Evolutionary conservation across 2,888 invertebrate species (phyloP), one percentile per base, ranked within the genome.

Genomic region (Drosophila acutilabella): DNA sequence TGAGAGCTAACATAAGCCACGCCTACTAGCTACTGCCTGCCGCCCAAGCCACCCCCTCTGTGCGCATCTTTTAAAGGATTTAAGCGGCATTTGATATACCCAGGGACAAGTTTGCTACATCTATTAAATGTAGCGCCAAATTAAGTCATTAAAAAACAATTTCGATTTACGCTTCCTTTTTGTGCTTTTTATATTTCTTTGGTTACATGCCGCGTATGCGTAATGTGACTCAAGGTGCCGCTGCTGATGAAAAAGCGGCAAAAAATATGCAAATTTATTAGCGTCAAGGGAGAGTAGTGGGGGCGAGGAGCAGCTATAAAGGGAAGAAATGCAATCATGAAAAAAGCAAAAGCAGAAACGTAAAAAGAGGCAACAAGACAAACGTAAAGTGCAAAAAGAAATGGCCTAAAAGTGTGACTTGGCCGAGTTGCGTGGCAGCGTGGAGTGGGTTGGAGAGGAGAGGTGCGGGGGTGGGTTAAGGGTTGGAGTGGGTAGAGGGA

Each of bases 371-470:
- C 61, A 69, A 59, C 61, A 45, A 64, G 59, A 60, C 76, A 64
- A 56, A 77, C 40, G 56, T 57, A 75, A 79, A 81, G 79, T 77
- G 74, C 65, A 81, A 53, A 41, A 74, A 79, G 81, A 77, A 84
- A 77, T 83, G 87, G 81, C 86, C 79, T 74, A 87, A 81, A 83
- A 83, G 83, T 86, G 81, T 74, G 79, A 83, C 74, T 80, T 71
- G 77, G 40, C 23, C 36, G n/a, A 50, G 23, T 52, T 52, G 51
- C n/a, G 51, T 20, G 20, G 38, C 20, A 13, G 36, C 0, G 30
- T 20, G 3, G n/a, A 2, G 4, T 13, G 20, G 36, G 14, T 26
- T 14, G 14, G 5, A 30, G 41, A 44, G 48, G 59, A 4, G 47
- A 1, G 58, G 38, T 7, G 14, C 40, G 59, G 2, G 30, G 23